These are phyloP conservation scores for Eudasyphora cyanicolor DNA, from an alignment of 2,888 invertebrate genomes.

Conservation along the genomic window DNA sequence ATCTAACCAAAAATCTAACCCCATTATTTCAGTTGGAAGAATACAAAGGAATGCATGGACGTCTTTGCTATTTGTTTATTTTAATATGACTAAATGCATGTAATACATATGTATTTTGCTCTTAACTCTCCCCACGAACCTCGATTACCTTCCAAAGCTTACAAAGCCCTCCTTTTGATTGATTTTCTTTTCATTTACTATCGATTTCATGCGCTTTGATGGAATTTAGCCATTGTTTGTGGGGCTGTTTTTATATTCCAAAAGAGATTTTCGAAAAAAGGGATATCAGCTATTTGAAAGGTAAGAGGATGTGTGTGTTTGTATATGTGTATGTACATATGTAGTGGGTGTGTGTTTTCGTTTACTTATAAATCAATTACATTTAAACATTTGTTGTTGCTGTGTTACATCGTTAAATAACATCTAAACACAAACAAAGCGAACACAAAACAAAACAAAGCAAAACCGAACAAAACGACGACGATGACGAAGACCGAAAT, in stretches of 20 bases:
- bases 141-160: too few species aligned
- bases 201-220: neutral
- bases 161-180: neutral
- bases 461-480: too few species aligned
- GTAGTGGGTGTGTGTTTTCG: conserved; percentile 40
- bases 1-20: too few species aligned
- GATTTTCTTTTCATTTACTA: neutral
- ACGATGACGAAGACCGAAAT: neutral
- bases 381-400: conserved; percentile 56
- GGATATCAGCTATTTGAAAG: neutral
- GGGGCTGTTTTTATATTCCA: neutral
- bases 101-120: too few species aligned
- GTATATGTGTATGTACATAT: neutral
- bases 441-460: conserved; percentile 40
- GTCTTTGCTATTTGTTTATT: too few species aligned
- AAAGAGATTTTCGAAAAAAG: conserved; percentile 4
- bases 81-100: too few species aligned
- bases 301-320: neutral
- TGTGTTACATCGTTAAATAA: conserved; percentile 38
- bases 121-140: too few species aligned
- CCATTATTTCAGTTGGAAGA: too few species aligned
- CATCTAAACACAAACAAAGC: conserved; percentile 33
- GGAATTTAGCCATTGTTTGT: conserved; percentile 13
- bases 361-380: conserved; percentile 59
- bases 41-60: too few species aligned